These are phyloP conservation scores for Operophtera brumata DNA, from an alignment of 2,888 invertebrate species.

Conservation along the genomic window DNA sequence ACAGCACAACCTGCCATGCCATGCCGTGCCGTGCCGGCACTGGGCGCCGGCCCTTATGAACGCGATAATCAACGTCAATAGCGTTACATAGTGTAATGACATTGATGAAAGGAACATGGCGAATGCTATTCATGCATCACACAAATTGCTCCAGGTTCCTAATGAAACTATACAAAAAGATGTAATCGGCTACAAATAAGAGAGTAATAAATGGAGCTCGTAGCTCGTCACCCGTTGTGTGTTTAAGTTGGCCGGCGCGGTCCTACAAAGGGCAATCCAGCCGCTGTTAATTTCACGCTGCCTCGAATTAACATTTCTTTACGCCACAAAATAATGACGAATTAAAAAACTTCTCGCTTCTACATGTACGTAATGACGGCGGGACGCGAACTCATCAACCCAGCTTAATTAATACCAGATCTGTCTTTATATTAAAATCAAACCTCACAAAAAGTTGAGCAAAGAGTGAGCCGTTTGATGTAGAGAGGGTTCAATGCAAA, in stretches of 20 bases:
- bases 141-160: constrained; percentile 65
- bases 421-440: constrained; percentile 80
- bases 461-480: constrained; percentile 35
- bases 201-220: constrained; percentile 69
- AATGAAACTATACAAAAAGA: constrained; percentile 74
- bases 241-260: constrained; percentile 76
- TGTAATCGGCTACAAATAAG: constrained; percentile 77
- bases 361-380: constrained; percentile 77
- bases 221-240: constrained; percentile 79
- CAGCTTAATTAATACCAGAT: constrained; percentile 78
- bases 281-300: constrained; percentile 82
- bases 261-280: constrained; percentile 74
- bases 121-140: constrained; percentile 53
- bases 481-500: constrained; percentile 42
- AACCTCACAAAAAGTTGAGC: constrained; percentile 49
- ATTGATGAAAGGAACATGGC: constrained; percentile 46
- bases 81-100: constrained; percentile 38
- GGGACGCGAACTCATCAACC: constrained; percentile 73
- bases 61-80: constrained; percentile 36
- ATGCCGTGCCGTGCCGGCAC: too few relatives aligned
- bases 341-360: constrained; percentile 78
- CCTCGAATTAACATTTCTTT: constrained; percentile 82
- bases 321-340: constrained; percentile 81
- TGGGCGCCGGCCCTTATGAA: too few relatives aligned
- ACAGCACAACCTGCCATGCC: too few relatives aligned